Base-by-base conservation (phyloP, 1,140 invertebrate species). In the Colletes latitarsis region DNA sequence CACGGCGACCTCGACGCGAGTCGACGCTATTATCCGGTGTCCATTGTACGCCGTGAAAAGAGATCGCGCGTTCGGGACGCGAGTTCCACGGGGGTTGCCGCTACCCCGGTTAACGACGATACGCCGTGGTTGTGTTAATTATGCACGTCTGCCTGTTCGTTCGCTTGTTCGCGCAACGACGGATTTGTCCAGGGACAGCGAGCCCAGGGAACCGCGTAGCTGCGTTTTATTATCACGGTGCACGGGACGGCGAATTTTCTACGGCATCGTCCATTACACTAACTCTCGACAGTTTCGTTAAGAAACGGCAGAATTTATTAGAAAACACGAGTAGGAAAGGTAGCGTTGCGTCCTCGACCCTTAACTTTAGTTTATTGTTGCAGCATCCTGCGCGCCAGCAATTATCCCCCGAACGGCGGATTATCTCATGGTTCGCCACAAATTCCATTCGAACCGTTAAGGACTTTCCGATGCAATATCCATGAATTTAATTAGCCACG, bases 31-130 rank as follows among this genome's bases (percentile, higher is more conserved):
- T 77, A 77, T 77, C 76, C 76, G 52, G 67, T 77, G 76, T 41
- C 67, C 68, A 77, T 77, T 77, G 76, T 77, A 57, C 17, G 8
- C 67, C 57, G 63, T 77, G 76, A 77, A 77, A 71, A 77, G 76
- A 71, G 57, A 77, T 71, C 70, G 57, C 67, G 67, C 52, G 67
- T 77, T 77, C 67, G 60, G 66, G 43, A 62, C 67, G 76, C 46
- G 17, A 21, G 67, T 49, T 77, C 46, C 57, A 62, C 57, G 63
- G 53, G 52, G 10, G 39, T 14, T 4, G 30, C 1, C 55, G 6
- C 12, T 55, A 43, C 10, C 57, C 46, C 49, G 76, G 60, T 69
- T 77, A 77, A 77, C 75, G 75, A 77, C 75, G 55, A 70, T 17
- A 39, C 63, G 74, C 57, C 12, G 30, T 15, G 55, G 5, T 52